These are phyloP conservation scores for Butorides virescens DNA, from an alignment of 2,113 vertebrate species.

Conservation along the genomic window DNA sequence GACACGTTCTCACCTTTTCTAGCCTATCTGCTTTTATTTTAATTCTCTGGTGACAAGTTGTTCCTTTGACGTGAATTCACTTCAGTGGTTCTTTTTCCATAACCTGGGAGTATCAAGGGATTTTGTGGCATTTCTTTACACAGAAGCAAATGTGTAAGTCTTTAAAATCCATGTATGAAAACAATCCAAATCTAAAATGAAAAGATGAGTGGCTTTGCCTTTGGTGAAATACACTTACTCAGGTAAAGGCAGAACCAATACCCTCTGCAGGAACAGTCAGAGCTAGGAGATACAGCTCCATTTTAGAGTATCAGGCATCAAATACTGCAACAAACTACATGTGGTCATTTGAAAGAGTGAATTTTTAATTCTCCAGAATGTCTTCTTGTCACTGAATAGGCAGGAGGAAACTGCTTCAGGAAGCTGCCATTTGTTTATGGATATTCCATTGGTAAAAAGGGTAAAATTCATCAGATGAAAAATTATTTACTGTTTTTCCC, in stretches of 20 bases:
- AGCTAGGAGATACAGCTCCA: not conserved
- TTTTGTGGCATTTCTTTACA: not conserved
- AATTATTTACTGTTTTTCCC: not conserved
- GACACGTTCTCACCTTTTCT: not conserved
- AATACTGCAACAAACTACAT: not conserved
- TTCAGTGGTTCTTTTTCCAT: not conserved
- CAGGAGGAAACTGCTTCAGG: not conserved
- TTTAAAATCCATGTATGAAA: not conserved
- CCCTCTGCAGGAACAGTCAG: not conserved
- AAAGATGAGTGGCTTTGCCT: not conserved
- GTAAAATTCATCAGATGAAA: not conserved
- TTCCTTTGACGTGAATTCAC: not conserved
- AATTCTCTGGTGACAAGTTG: not conserved
- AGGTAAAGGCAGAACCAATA: not conserved
- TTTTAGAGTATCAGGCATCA: not conserved
- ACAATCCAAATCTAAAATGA: not conserved
- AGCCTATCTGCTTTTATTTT: not conserved
- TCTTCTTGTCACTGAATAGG: not conserved
- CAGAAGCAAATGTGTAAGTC: not conserved
- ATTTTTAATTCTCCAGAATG: not conserved
- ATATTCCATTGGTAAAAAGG: not conserved
- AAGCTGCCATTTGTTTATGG: not conserved
- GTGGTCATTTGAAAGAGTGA: not conserved
- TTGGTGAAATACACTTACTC: not conserved
- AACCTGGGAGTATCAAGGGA: not conserved